Base-by-base conservation (phyloP, 2,113 vertebrate species). In the Dendropsophus ebraccatus region DNA sequence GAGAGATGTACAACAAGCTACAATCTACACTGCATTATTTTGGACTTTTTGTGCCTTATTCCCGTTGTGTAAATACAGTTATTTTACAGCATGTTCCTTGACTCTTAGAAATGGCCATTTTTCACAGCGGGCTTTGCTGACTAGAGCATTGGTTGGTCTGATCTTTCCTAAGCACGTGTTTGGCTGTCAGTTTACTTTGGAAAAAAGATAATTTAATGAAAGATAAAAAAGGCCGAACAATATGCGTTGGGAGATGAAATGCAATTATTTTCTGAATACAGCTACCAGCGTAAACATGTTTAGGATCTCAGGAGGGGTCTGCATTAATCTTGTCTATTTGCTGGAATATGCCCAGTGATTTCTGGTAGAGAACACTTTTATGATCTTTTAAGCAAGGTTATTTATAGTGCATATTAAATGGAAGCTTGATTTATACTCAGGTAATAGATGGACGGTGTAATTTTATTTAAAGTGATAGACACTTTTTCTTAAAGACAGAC, bases 41-140 rank as follows among this genome's bases (percentile, higher is more conserved):
- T 35, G 50, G 72, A 74, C 83, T 84, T 84, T 76, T 14, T 62
- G 70, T 84, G 32, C 25, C 47, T 16, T 65, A n/a, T 65, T 84
- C 72, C 72, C 65, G 72, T 60, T 23, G 54, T 50, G 54, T 76
- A 77, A 84, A 25, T 84, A 65, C 28, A 76, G 83, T 65, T 83
- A 83, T 83, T 72, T 84, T 65, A 23, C 54, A 65, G 28, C 52
- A 30, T 84, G 14, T 49, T 50, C 35, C 56, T 76, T 76, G 41
- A 58, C 19, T 28, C 60, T 49, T 62, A 76, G 56, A 65, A 65
- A 76, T 76, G 83, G 77, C 83, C 45, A 49, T 76, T 84, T 84
- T 60, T 76, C 83, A 84, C 73, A 84, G 83, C 35, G 37, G 54
- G 72, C 37, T 84, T 21, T 84, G 37, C 37, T 5, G 72, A 21